Conservation (phyloP, 64 coral and sea anemone species). For the Actinia equina region DNA sequence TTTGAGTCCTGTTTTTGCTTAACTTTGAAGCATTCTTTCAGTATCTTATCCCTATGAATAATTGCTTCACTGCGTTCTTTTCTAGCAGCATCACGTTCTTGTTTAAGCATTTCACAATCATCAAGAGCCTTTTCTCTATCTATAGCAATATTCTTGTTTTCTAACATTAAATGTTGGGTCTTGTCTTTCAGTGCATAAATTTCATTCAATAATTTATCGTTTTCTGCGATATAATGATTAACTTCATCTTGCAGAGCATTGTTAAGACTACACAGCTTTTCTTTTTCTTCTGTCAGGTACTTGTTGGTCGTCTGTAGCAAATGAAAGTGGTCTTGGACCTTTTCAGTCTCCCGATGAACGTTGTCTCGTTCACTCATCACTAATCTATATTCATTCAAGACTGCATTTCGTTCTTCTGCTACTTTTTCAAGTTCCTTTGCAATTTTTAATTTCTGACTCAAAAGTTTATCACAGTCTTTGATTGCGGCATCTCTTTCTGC, state of each 20-base stretch:
- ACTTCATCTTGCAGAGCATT: slow-evolving; percentile 64
- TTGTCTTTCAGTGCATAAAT: slow-evolving; percentile 66
- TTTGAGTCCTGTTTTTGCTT: slow-evolving; percentile 82
- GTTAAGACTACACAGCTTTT: slow-evolving; percentile 57
- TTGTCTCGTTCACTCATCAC: slow-evolving; percentile 97
- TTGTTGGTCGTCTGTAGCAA: slow-evolving; percentile 50
- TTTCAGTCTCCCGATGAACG: slow-evolving; percentile 95
- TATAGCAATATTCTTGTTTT: slow-evolving; percentile 52
- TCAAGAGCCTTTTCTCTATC: slow-evolving; percentile 66
- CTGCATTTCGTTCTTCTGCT: slow-evolving; percentile 90
- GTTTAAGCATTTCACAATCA: slow-evolving; percentile 91
- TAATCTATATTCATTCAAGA: slow-evolving; percentile 77
- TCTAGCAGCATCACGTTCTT: slow-evolving; percentile 90
- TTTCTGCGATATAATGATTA: slow-evolving; percentile 38
- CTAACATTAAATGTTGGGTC: slow-evolving; percentile 44
- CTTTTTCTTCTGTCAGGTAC: slow-evolving; percentile 60
- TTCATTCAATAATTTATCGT: slow-evolving; percentile 66
- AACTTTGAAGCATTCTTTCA: slow-evolving; percentile 93
- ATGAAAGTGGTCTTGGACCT: slow-evolving; percentile 82
- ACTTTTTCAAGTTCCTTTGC: slow-evolving; percentile 75
- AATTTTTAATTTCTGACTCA: slow-evolving; percentile 66
- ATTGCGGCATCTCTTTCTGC: slow-evolving; percentile 57
- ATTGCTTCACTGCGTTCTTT: slow-evolving; percentile 92
- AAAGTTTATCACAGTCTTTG: slow-evolving; percentile 74
- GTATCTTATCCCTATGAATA: slow-evolving; percentile 94